Conservation (phyloP, 37 sponge, comb jelly and placozoan genomes). For the Axinella damicornis region DNA sequence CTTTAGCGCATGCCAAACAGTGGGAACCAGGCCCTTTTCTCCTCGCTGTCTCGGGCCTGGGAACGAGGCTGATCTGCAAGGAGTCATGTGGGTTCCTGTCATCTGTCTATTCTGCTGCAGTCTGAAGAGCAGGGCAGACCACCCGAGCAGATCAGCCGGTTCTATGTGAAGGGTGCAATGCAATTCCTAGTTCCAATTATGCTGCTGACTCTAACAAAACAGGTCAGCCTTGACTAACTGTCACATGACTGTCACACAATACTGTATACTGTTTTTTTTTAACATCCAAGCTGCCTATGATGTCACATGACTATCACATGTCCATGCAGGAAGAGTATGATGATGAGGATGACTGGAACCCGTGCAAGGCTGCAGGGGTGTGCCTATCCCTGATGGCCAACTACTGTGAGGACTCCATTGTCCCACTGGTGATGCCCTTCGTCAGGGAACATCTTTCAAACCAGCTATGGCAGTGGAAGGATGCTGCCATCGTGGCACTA, state of each 20-base stretch:
- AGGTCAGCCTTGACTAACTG: constrained; percentile 79
- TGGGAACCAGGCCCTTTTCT: too few species aligned
- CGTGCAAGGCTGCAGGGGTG: constrained; percentile 98
- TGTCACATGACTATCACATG: neutral
- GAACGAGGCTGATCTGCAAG: too few species aligned
- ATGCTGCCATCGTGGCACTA: constrained; percentile 95
- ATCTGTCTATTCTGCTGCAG: neutral
- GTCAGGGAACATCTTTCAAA: constrained; percentile 65
- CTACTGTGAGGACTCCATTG: constrained; percentile 87
- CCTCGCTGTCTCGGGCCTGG: too few species aligned
- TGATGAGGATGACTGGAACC: constrained; percentile 99
- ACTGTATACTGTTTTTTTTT: too few species aligned
- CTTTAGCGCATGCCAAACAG: too few species aligned
- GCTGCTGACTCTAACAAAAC: constrained; percentile 80
- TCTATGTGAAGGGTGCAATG: constrained; percentile 95
- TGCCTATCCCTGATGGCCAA: constrained; percentile 92
- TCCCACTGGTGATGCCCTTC: constrained; percentile 78
- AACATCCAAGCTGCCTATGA: too few species aligned
- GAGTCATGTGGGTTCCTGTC: too few species aligned
- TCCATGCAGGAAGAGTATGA: constrained; percentile 94
- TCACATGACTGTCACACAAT: neutral
- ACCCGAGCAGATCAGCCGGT: constrained; percentile 52
- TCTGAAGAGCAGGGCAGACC: constrained; percentile 33
- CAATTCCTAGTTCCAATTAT: constrained; percentile 88
- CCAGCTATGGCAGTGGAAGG: constrained; percentile 87